Evolutionary conservation across 2,888 invertebrate species (phyloP), one percentile per base, ranked within the genome.

Genomic region (Cheilosia vulpina): DNA sequence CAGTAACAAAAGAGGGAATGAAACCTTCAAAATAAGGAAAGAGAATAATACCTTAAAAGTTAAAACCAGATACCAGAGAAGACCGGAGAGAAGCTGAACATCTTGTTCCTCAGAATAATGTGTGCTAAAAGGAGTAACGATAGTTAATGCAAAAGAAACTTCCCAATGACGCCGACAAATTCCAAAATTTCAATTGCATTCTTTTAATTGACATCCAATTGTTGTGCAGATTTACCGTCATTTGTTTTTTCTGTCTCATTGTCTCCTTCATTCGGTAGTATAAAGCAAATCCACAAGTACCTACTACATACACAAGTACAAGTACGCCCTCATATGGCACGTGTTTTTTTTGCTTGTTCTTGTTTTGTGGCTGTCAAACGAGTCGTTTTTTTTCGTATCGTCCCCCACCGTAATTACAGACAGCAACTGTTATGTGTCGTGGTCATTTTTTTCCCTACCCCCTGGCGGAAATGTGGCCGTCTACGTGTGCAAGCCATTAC

Each of bases 381-480:
- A 75, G 60, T 85, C 62, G 68, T 80, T 76, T 84, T 72, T 71
- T 66, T 52, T 52, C 66, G 53, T 68, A 19, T 58, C 53, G 38
- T 75, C 55, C 57, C 72, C 62, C 34, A 24, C 41, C 71, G 85
- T 85, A 85, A 85, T 85, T 85, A 85, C 85, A 77, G 81, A 77
- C 85, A 81, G 85, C 85, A 77, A 72, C 81, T 81, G 80, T 66
- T 72, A 66, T 72, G 80, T 80, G 80, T 80, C 71, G 85, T 85
- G 76, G 76, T 9, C n/a, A 52, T 50, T 43, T 19, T 57, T 60
- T 71, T 66, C 62, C 55, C 27, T 21, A 21, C 19, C 55, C 45
- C 11, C 47, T 41, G 19, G 15, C 31, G 53, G 71, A 69, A 68
- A 72, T 65, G 50, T 85, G 71, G 58, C 71, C 38, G 15, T 21